Conservation (phyloP, 2,113 vertebrate species). For the Laticauda laticaudata region DNA sequence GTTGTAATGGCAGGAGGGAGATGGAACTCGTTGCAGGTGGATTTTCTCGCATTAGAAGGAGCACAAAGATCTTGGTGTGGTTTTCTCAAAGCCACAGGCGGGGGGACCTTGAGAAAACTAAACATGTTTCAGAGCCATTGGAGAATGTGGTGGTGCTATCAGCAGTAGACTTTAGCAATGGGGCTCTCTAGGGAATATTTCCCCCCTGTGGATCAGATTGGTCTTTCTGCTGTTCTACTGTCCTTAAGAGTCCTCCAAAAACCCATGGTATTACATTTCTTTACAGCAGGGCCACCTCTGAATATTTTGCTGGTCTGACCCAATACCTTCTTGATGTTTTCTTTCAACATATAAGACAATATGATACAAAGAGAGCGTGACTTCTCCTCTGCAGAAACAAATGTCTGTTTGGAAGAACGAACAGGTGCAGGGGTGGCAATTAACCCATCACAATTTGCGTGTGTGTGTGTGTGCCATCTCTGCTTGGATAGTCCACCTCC, state of each 20-base stretch:
- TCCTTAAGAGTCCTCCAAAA: background rate
- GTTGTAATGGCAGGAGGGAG: conserved; percentile 60
- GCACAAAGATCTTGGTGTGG: conserved; percentile 52
- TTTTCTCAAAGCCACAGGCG: conserved; percentile 67
- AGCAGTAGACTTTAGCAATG: conserved; percentile 55
- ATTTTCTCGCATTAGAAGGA: conserved; percentile 66
- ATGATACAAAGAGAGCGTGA: background rate
- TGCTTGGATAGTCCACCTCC: conserved; percentile 51
- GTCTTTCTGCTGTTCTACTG: background rate
- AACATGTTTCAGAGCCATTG: conserved; percentile 58
- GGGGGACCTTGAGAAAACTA: conserved; percentile 67
- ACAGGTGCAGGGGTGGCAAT: conserved; percentile 47
- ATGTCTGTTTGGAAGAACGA: conserved; percentile 16
- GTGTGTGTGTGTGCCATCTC: conserved; percentile 44
- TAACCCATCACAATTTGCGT: conserved; percentile 2
- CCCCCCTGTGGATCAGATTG: background rate
- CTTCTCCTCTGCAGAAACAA: background rate
- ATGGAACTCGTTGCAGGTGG: conserved; percentile 62
- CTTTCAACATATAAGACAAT: background rate
- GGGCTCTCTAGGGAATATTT: background rate
- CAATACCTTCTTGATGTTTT: background rate
- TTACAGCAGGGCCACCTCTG: too few relatives aligned
- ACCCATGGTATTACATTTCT: background rate
- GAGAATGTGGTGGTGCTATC: conserved; percentile 28
- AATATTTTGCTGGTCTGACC: background rate